These are phyloP conservation scores for Lycaon pictus DNA, from an alignment of 2,113 vertebrate genomes.

Conservation along the genomic window DNA sequence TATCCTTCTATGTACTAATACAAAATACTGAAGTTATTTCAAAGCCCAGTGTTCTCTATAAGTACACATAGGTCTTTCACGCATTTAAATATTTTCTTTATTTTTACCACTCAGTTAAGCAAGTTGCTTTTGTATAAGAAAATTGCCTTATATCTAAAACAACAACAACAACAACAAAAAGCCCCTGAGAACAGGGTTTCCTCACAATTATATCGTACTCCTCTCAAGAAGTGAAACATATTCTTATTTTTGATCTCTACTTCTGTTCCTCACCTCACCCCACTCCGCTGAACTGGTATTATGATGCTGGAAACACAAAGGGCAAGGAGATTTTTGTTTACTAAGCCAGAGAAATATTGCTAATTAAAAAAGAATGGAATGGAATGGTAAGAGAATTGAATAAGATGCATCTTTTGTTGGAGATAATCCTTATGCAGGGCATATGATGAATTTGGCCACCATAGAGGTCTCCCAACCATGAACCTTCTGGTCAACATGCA, in stretches of 20 bases:
- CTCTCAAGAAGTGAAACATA: not conserved
- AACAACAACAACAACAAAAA: not conserved
- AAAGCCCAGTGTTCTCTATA: not conserved
- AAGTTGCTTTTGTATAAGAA: not conserved
- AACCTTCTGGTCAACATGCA: not conserved
- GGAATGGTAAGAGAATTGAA: not conserved
- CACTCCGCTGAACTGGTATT: not conserved
- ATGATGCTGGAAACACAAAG: not conserved
- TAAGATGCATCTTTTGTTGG: not conserved
- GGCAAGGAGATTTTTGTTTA: not conserved
- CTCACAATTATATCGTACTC: not conserved
- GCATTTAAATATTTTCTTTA: not conserved
- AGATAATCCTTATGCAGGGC: not conserved
- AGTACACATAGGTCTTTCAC: not conserved
- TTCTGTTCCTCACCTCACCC: not conserved
- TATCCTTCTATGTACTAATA: not conserved
- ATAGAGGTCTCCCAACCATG: not conserved
- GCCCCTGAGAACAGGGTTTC: not conserved
- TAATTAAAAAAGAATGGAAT: not conserved
- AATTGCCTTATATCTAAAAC: not conserved
- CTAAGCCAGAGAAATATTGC: not conserved
- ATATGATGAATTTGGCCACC: not conserved
- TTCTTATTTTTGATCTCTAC: not conserved
- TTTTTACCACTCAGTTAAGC: conserved; percentile 9
- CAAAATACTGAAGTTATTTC: conserved; percentile 24